A percentile compares a stretch with the other conserved stretches of the same genome.
Evolutionary conservation across 2,113 vertebrate species (phyloP).

Genomic region (Gila orcuttii): DNA sequence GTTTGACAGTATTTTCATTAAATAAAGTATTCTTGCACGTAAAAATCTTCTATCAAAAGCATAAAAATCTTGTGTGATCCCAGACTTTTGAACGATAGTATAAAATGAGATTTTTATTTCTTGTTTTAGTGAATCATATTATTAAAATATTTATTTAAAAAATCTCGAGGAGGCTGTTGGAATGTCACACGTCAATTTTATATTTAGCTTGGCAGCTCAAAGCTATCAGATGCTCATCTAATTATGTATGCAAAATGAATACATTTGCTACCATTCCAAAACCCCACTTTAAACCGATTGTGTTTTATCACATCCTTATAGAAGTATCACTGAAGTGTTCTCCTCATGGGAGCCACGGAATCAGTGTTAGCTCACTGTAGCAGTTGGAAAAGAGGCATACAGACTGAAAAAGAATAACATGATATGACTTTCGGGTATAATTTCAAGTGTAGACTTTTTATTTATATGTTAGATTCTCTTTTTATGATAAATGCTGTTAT

Average conservation of each 20-base stretch:
- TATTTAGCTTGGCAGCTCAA: slow-evolving; percentile 3
- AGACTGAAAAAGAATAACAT: too few species aligned
- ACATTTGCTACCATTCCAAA: background rate
- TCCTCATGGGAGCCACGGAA: background rate
- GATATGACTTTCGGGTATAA: background rate
- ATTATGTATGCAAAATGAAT: slow-evolving; percentile 1
- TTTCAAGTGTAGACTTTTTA: background rate
- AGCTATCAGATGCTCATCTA: slow-evolving; percentile 19
- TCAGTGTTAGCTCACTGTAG: background rate
- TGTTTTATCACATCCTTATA: background rate
- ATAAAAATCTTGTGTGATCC: background rate
- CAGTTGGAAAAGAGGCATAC: background rate
- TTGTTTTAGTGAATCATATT: background rate
- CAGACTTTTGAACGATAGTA: background rate
- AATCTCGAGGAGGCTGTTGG: background rate
- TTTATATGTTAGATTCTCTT: background rate
- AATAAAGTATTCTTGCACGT: background rate
- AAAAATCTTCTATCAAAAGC: background rate
- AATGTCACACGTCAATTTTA: background rate
- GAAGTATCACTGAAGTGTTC: slow-evolving; percentile 1
- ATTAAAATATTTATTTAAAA: background rate
- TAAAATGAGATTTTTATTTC: background rate
- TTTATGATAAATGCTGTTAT: background rate
- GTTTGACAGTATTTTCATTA: background rate
- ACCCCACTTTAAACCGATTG: background rate